Evolutionary conservation across 2,113 vertebrate genomes (phyloP).

Genomic region (Xiphorhynchus elegans): DNA sequence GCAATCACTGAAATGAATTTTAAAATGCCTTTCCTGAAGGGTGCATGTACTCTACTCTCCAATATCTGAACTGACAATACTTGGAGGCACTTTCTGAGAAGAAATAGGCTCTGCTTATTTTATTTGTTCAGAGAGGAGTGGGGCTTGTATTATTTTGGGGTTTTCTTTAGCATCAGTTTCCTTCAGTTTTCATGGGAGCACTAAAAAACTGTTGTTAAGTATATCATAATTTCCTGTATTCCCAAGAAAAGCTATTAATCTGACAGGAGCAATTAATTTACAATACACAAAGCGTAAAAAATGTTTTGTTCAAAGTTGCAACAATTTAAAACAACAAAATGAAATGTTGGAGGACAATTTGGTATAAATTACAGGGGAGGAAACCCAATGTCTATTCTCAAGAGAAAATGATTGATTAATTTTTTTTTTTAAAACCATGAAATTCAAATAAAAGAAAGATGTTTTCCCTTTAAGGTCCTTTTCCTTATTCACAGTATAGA

Average conservation of each 20-base stretch:
- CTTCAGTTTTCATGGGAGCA: background rate
- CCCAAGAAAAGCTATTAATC: slow-evolving; percentile 9
- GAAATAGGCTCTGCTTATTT: slow-evolving; percentile 6
- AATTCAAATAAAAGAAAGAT: background rate
- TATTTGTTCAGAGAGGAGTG: background rate
- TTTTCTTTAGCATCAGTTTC: background rate
- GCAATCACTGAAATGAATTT: slow-evolving; percentile 70
- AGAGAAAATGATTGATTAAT: background rate
- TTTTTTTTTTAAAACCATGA: background rate
- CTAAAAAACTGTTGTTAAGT: background rate
- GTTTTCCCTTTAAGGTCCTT: background rate
- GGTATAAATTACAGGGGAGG: background rate
- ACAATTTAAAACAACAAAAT: slow-evolving; percentile 30
- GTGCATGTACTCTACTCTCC: background rate
- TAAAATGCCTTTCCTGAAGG: slow-evolving; percentile 65
- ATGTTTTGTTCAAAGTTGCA: slow-evolving; percentile 45
- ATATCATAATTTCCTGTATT: background rate
- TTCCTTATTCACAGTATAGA: background rate
- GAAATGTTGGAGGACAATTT: slow-evolving; percentile 15
- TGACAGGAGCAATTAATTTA: slow-evolving; percentile 56
- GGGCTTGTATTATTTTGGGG: background rate
- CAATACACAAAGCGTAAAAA: slow-evolving; percentile 28
- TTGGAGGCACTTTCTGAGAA: background rate
- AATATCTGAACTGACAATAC: slow-evolving; percentile 20
- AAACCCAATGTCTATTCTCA: background rate